Percentiles rank a stretch among this genome's conserved stretches.
These are phyloP conservation scores for Torymus aiolomorphi DNA, from an alignment of 2,888 invertebrate genomes.

Conservation along the genomic window DNA sequence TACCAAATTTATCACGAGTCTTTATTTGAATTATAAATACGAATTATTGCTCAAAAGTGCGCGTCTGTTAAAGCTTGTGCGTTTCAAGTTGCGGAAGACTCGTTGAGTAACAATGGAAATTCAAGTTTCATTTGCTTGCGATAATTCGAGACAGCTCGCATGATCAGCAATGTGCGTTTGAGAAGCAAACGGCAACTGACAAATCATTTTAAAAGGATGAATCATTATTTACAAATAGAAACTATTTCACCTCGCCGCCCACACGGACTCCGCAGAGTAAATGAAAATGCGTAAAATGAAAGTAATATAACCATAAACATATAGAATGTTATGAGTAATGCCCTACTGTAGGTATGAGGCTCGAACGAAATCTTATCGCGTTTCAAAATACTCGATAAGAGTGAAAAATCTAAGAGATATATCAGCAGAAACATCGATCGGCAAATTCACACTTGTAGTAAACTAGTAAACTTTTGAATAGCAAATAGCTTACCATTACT, in stretches of 20 bases:
- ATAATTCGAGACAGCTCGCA: neutral
- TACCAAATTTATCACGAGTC: constrained; percentile 3
- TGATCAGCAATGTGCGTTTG: neutral
- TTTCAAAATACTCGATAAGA: neutral
- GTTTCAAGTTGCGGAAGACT: constrained; percentile 39
- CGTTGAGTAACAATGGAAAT: constrained; percentile 2
- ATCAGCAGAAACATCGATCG: too few species aligned
- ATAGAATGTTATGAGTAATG: constrained; percentile 16
- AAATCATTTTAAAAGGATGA: constrained; percentile 38
- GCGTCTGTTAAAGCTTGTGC: constrained; percentile 26
- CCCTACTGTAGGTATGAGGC: neutral
- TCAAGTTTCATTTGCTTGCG: neutral
- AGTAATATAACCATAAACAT: constrained; percentile 11
- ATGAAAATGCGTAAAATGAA: constrained; percentile 7
- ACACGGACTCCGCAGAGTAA: constrained; percentile 3
- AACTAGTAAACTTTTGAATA: too few species aligned
- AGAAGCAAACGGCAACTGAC: constrained; percentile 18
- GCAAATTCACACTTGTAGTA: too few species aligned
- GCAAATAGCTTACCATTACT: too few species aligned
- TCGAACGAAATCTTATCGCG: neutral
- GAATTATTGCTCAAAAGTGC: constrained; percentile 37
- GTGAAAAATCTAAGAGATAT: neutral
- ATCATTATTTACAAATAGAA: constrained; percentile 49
- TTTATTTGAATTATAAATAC: constrained; percentile 11
- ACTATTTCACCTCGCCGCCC: constrained; percentile 19